Evolutionary conservation across 1,140 invertebrate species (phyloP).

Genomic region (Rhyzopertha dominica): DNA sequence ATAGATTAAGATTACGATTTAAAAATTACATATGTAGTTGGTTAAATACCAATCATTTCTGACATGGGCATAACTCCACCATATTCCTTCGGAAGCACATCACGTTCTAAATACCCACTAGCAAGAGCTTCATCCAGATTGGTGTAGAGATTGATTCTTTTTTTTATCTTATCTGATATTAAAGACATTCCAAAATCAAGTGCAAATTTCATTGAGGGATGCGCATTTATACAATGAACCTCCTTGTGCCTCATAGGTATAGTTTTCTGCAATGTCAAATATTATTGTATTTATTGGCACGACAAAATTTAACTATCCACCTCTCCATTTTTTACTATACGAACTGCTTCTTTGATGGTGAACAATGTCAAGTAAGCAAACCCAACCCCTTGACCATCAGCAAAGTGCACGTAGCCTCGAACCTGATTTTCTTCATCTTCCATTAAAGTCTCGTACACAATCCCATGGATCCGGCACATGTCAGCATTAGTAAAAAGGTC

Average conservation of each 20-base stretch:
- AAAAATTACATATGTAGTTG: conserved; percentile 9
- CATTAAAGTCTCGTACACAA: conserved; percentile 74
- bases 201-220: conserved; percentile 70
- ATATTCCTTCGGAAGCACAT: conserved; percentile 75
- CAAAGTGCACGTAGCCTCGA: conserved; percentile 66
- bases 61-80: conserved; percentile 74
- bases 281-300: conserved; percentile 7
- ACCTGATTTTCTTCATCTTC: conserved; percentile 78
- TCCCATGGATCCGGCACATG: conserved; percentile 72
- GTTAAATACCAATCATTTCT: conserved; percentile 71
- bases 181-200: conserved; percentile 75
- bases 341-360: conserved; percentile 68
- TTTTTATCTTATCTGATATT: conserved; percentile 76
- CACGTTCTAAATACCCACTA: conserved; percentile 51
- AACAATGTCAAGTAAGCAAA: conserved; percentile 71
- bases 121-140: conserved; percentile 54
- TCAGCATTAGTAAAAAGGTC: conserved; percentile 71
- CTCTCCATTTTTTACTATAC: conserved; percentile 76
- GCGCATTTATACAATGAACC: conserved; percentile 72
- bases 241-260: conserved; percentile 81
- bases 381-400: conserved; percentile 65
- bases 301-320: conserved; percentile 46
- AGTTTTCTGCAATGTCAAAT: conserved; percentile 60
- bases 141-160: conserved; percentile 66
- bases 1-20: conserved; percentile 13